phyloP scores from a whole-genome alignment of 2,888 invertebrate genomes.

The Chaitophorus viminalis region DNA sequence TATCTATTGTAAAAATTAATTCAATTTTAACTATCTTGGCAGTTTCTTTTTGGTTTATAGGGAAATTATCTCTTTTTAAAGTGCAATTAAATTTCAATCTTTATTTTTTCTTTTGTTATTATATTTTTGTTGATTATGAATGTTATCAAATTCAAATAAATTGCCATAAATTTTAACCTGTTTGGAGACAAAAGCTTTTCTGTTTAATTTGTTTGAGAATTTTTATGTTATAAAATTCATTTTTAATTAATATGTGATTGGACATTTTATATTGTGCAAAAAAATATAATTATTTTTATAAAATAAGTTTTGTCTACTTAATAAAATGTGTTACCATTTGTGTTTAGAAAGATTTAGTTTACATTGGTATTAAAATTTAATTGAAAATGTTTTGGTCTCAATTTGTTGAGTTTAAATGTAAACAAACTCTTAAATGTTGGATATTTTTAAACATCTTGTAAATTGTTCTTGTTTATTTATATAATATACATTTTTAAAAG shows the following conservation, averaged over 20 bases:
- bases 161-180: conserved; percentile 51
- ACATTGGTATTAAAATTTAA: conserved; percentile 52
- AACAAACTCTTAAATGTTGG: conserved; percentile 24
- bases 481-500: conserved; percentile 41
- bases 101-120: conserved; percentile 40
- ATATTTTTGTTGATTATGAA: conserved; percentile 58
- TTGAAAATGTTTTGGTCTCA: conserved; percentile 42
- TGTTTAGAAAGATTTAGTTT: conserved; percentile 60
- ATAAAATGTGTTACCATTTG: conserved; percentile 62
- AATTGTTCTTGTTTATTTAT: conserved; percentile 41
- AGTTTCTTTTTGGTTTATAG: conserved; percentile 37
- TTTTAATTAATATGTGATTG: conserved; percentile 54
- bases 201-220: conserved; percentile 46
- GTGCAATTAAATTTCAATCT: conserved; percentile 57
- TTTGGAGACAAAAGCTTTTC: conserved; percentile 49
- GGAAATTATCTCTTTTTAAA: conserved; percentile 47
- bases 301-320: conserved; percentile 62
- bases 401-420: conserved; percentile 53
- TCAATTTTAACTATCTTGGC: neutral
- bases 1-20: conserved; percentile 55
- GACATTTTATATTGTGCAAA: conserved; percentile 57
- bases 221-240: conserved; percentile 48
- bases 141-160: conserved; percentile 57
- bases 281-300: conserved; percentile 58
- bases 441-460: conserved; percentile 35